These are phyloP conservation scores for Andrena chrysosceles DNA, from an alignment of 2,888 invertebrate species.

Conservation along the genomic window DNA sequence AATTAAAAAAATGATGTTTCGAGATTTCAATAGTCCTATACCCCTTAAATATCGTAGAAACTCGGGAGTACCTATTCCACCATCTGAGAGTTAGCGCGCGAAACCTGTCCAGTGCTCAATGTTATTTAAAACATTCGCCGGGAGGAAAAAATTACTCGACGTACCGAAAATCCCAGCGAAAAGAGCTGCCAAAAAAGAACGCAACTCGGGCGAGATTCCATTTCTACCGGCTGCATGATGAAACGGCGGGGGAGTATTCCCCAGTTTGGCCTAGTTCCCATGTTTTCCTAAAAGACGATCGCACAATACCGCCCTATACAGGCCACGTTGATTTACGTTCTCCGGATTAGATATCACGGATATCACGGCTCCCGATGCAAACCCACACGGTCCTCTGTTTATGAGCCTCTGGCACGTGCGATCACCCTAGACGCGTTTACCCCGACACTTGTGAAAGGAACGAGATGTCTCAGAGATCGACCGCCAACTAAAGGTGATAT, in stretches of 20 bases:
- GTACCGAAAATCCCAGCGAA: neutral
- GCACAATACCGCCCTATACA: slow-evolving; percentile 15
- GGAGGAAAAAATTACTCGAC: neutral
- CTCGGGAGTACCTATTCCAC: neutral
- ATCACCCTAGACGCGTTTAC: neutral
- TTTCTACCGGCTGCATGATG: neutral
- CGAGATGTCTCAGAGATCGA: neutral
- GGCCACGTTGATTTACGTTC: slow-evolving; percentile 44
- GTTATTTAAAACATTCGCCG: neutral
- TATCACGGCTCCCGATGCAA: slow-evolving; percentile 8
- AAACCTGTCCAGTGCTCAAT: neutral
- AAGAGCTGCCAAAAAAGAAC: neutral
- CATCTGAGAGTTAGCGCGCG: neutral
- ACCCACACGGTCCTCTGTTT: slow-evolving; percentile 41
- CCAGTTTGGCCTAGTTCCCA: slow-evolving; percentile 29
- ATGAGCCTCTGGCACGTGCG: slow-evolving; percentile 30
- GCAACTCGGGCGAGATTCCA: neutral
- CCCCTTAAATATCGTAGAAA: no score
- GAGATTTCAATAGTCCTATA: no score
- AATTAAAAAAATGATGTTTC: no score
- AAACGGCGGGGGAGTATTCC: neutral
- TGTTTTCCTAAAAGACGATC: slow-evolving; percentile 22
- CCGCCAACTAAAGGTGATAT: neutral
- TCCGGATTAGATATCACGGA: slow-evolving; percentile 5
- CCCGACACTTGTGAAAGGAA: neutral